Evolutionary conservation across 2,113 vertebrate genomes (phyloP).

Genomic region (Aegypius monachus): DNA sequence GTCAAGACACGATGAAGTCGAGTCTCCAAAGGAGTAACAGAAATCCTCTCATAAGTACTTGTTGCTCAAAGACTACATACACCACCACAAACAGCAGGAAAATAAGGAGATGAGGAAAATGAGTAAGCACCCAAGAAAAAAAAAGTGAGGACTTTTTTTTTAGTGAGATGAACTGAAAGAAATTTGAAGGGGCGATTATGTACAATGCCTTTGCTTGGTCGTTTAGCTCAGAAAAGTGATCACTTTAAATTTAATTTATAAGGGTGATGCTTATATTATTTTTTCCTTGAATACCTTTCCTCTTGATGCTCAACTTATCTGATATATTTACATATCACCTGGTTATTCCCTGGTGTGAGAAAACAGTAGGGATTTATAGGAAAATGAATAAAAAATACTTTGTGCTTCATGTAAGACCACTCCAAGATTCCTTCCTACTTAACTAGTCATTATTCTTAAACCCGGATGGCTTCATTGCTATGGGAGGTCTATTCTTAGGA

Average conservation of each 20-base stretch:
- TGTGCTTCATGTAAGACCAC: background rate
- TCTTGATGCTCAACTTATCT: background rate
- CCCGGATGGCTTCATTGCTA: background rate
- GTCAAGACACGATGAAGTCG: background rate
- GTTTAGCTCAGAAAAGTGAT: background rate
- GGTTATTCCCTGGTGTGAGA: background rate
- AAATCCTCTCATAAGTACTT: background rate
- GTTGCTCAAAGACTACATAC: background rate
- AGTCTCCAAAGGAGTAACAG: background rate
- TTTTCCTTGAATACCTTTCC: background rate
- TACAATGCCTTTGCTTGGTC: background rate
- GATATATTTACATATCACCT: background rate
- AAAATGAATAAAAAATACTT: background rate
- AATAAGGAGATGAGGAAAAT: background rate
- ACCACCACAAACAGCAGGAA: background rate
- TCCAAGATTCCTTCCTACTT: background rate
- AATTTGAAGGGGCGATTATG: background rate
- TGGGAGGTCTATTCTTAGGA: background rate
- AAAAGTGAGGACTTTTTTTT: background rate
- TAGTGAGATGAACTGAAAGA: background rate
- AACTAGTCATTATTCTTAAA: background rate
- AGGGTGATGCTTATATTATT: background rate
- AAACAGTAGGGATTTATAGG: background rate
- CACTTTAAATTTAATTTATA: background rate
- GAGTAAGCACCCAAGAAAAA: fast-evolving